Conservation (phyloP, 2,113 vertebrate genomes). For the Eubucco bourcierii region DNA sequence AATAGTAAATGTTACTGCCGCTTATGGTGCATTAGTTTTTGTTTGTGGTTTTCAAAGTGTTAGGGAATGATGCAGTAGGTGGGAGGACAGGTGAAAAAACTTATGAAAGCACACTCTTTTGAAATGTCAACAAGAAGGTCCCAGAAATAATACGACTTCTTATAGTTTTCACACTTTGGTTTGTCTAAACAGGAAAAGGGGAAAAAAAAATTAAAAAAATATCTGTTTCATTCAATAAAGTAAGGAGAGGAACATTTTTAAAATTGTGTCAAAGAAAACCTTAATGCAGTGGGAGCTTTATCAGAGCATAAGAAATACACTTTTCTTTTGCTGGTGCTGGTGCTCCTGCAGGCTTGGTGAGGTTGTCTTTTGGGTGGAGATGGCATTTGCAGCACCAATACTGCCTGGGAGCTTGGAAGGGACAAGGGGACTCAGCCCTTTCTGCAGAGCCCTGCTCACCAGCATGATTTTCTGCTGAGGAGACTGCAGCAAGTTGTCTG, state of each 20-base stretch:
- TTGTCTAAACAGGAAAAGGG: background rate
- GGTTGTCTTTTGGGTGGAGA: background rate
- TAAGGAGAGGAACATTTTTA: background rate
- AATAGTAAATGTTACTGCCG: background rate
- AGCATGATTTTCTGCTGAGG: background rate
- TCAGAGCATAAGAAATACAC: background rate
- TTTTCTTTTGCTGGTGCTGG: background rate
- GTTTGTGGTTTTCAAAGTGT: background rate
- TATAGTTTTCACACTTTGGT: background rate
- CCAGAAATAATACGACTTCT: background rate
- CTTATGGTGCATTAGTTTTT: background rate
- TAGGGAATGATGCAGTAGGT: background rate
- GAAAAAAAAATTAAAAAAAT: background rate
- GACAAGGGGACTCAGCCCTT: background rate
- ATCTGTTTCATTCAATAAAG: background rate
- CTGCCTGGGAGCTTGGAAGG: background rate
- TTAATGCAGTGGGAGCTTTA: background rate
- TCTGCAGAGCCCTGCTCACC: background rate
- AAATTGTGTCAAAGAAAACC: background rate
- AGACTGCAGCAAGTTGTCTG: background rate
- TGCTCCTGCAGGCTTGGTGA: background rate
- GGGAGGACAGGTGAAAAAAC: background rate
- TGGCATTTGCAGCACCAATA: rapidly evolving
- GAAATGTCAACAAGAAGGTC: background rate
- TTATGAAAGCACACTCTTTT: background rate